phyloP scores from a whole-genome alignment of 2,113 vertebrate species.

The Andinoacara biseriatus region DNA sequence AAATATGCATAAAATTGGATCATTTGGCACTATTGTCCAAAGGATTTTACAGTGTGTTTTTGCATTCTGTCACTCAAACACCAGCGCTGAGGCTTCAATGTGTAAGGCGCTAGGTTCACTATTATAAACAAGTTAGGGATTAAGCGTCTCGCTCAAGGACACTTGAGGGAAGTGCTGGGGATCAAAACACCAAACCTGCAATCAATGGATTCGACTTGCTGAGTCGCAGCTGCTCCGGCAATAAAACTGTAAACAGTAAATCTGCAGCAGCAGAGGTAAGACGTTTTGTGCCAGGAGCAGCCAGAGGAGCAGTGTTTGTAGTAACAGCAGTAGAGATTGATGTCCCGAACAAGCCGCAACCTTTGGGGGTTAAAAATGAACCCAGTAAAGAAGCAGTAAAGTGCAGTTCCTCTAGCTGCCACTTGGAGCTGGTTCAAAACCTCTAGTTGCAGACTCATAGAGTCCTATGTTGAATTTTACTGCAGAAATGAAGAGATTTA shows the following conservation, averaged over 20 bases:
- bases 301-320: background rate
- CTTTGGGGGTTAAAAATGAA: background rate
- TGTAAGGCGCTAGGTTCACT: background rate
- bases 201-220: background rate
- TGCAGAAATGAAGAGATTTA: background rate
- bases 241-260: background rate
- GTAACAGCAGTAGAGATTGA: background rate
- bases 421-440: background rate
- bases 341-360: background rate
- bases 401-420: background rate
- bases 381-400: background rate
- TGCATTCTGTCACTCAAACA: background rate
- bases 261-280: background rate
- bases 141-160: background rate
- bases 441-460: background rate
- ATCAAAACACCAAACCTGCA: background rate
- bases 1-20: background rate
- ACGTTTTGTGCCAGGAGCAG: background rate
- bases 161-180: background rate
- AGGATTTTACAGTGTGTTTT: background rate
- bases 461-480: background rate
- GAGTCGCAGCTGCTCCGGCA: background rate
- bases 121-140: background rate
- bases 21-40: background rate
- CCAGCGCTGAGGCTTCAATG: background rate